Conservation (phyloP, 1,140 invertebrate genomes). For the Bilobella aurantiaca region DNA sequence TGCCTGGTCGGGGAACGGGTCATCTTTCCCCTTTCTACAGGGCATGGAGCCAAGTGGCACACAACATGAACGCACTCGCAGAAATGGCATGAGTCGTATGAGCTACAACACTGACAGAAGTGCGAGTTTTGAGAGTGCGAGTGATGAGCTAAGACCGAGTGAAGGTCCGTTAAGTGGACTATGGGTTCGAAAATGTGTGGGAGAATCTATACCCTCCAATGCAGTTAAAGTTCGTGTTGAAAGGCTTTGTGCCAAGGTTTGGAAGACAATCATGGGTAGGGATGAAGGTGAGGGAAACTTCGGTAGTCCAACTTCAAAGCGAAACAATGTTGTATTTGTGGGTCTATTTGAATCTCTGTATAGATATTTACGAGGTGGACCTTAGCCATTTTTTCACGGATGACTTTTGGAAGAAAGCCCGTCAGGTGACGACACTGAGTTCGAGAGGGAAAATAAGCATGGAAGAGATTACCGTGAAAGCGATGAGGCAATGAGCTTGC, state of each 20-base stretch:
- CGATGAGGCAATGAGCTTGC: conserved; percentile 24
- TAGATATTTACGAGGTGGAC: conserved; percentile 23
- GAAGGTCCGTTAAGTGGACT: no score
- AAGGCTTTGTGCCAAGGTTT: conserved; percentile 21
- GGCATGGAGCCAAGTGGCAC: no score
- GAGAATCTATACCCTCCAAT: conserved; percentile 23
- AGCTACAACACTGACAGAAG: no score
- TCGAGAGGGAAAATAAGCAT: conserved; percentile 16
- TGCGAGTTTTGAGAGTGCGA: background rate
- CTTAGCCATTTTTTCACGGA: conserved; percentile 21
- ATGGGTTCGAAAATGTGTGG: conserved; percentile 28
- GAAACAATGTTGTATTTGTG: background rate
- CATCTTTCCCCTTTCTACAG: no score
- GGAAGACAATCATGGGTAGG: conserved; percentile 12
- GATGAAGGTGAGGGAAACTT: conserved; percentile 1
- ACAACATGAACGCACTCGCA: no score
- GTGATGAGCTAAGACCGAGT: no score
- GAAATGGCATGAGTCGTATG: no score
- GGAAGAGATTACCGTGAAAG: conserved; percentile 23
- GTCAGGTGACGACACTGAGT: conserved; percentile 4
- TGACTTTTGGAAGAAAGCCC: conserved; percentile 2
- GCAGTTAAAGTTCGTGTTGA: conserved; percentile 26
- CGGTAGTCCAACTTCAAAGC: background rate
- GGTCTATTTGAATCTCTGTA: no score
- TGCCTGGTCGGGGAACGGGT: no score